A percentile compares a stretch with the other conserved stretches of the same genome.
Evolutionary conservation across 2,888 invertebrate genomes (phyloP).

Genomic region (Agonopterix subpropinquella): DNA sequence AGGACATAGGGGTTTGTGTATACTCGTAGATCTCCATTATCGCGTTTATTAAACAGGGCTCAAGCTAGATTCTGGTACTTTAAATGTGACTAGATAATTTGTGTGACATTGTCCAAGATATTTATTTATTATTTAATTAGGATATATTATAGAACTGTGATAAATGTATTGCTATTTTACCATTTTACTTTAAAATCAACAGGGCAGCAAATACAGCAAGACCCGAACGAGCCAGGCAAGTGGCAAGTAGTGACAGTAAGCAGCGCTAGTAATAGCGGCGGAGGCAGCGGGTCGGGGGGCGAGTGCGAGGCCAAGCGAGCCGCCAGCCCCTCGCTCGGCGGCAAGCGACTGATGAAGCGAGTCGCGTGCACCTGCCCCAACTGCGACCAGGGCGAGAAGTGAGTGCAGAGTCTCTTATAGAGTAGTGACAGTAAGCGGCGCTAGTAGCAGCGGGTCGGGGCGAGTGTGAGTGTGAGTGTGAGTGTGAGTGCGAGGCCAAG

Average conservation of each 20-base stretch:
- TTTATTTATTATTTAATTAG: no score
- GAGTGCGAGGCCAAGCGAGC: conserved; percentile 57
- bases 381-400: conserved; percentile 92
- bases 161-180: no score
- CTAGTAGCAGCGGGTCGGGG: conserved; percentile 22
- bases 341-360: conserved; percentile 80
- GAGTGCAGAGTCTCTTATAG: conserved; percentile 25
- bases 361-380: conserved; percentile 99
- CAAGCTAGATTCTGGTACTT: no score
- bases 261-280: conserved; percentile 20
- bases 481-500: conserved; percentile 58
- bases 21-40: no score
- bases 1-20: no score
- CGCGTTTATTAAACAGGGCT: no score
- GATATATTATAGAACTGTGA: no score
- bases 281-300: conserved; percentile 21
- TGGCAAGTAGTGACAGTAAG: conserved; percentile 83
- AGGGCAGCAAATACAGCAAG: conserved; percentile 86
- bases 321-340: conserved; percentile 33
- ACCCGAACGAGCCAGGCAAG: conserved; percentile 87
- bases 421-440: conserved; percentile 69
- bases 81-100: no score
- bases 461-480: no score
- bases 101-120: no score
- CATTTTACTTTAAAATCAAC: conserved; percentile 4